Conservation (phyloP, 1,140 invertebrate genomes). For the Hypsibius dujardini region DNA sequence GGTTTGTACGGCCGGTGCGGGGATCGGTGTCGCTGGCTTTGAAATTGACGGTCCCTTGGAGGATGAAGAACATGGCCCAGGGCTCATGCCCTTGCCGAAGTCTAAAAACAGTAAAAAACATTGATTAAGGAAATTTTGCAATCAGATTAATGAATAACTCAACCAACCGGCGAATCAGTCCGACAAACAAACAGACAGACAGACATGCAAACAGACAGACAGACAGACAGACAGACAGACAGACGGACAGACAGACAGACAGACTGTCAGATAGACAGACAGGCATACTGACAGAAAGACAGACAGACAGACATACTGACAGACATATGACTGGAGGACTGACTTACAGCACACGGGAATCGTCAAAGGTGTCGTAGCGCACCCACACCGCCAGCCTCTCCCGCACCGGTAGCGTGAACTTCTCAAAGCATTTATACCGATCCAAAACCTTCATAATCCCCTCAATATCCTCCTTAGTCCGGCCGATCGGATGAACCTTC, state of each 20-base stretch:
- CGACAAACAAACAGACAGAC: too few species aligned
- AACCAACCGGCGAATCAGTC: too few species aligned
- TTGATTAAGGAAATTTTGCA: too few species aligned
- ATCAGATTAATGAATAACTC: too few species aligned
- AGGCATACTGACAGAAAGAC: too few species aligned
- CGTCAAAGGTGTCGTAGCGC: slow-evolving; percentile 13
- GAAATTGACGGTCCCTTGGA: slow-evolving; percentile 2
- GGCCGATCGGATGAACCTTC: neutral
- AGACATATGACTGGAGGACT: neutral
- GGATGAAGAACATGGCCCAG: slow-evolving; percentile 6
- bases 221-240: too few species aligned
- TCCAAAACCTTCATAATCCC: neutral
- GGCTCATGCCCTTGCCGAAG: slow-evolving; percentile 12
- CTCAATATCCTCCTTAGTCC: slow-evolving; percentile 1
- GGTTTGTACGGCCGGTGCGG: slow-evolving; percentile 11
- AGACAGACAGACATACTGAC: neutral
- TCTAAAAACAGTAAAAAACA: neutral
- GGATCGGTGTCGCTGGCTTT: slow-evolving; percentile 16
- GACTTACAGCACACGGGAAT: slow-evolving; percentile 5
- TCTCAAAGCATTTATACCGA: slow-evolving; percentile 10
- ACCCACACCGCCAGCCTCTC: neutral
- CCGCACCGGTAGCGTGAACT: neutral
- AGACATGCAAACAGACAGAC: too few species aligned
- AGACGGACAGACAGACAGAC: too few species aligned
- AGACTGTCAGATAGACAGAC: too few species aligned